Evolutionary conservation across 2,888 invertebrate genomes (phyloP).

Genomic region (Hypsopygia costalis): DNA sequence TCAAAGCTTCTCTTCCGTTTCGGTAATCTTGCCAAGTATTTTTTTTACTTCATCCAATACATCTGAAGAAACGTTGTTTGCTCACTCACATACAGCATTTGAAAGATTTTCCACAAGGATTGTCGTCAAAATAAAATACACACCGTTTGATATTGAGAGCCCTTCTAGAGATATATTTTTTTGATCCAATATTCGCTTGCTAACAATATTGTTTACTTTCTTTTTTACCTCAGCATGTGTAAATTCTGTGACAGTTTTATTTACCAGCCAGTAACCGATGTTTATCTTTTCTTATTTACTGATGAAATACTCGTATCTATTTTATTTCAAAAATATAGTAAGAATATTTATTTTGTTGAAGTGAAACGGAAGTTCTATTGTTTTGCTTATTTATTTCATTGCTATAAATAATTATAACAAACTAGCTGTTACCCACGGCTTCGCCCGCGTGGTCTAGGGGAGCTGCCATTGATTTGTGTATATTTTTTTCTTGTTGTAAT

Average conservation of each 20-base stretch:
- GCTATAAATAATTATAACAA: too few species aligned
- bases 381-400: too few species aligned
- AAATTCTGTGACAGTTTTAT: neutral
- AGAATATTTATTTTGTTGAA: too few species aligned
- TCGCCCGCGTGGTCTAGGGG: too few species aligned
- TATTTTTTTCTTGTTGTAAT: too few species aligned
- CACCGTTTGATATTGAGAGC: conserved; percentile 6
- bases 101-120: conserved; percentile 10
- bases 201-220: neutral
- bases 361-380: too few species aligned
- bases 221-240: neutral
- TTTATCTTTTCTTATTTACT: too few species aligned
- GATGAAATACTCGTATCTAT: too few species aligned
- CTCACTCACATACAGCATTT: conserved; percentile 8
- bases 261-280: neutral
- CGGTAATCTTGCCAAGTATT: conserved; percentile 59
- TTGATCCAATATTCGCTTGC: neutral
- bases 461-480: too few species aligned
- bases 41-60: conserved; percentile 37
- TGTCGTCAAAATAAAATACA: conserved; percentile 5
- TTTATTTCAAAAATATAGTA: too few species aligned
- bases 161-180: conserved; percentile 1
- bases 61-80: conserved; percentile 15
- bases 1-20: conserved; percentile 67
- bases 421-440: too few species aligned